Evolutionary conservation across 2,113 vertebrate genomes (phyloP), one percentile per base, ranked within the genome.

Genomic region (Elephas maximus): DNA sequence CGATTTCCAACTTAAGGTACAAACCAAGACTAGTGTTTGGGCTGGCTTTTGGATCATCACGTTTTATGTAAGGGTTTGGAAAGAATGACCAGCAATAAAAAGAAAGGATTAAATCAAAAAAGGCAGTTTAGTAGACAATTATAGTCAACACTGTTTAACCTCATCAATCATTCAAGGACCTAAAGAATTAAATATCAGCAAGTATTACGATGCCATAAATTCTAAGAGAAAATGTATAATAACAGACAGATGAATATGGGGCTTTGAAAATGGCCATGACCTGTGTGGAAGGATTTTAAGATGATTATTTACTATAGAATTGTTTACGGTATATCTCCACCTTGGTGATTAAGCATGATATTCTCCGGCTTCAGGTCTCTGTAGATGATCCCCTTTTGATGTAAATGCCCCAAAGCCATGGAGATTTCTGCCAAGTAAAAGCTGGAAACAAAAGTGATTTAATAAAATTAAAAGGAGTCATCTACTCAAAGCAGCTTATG

Each of bases 391-490:
- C 99, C 99, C 98, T 99, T 99, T 98, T 99, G 99, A 99, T 99
- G 99, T 97, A 99, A 99, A 98, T 99, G 99, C 91, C 99, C 99
- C 98, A 99, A 99, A 97, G 99, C 99, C 99, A 99, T 99, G 92
- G 99, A 99, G 98, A 99, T 99, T 99, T 99, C 99, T 98, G 99
- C 99, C 99, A 99, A 99, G 99, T 99, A 99, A 99, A 99, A 99
- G 99, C 99, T 99, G 98, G 76, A 99, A 98, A 98, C 98, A 97
- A 93, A 98, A 98, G 67, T 93, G 44, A 97, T 65, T 96, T 94
- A 97, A 98, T 94, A 98, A 92, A 98, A 97, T 97, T 93, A 98
- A 98, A 96, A 91, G 63, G 8, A 96, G 1, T 96, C 83, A 97
- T 81, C 91, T 93, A 97, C 41, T 82, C 87, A 96, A 92, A 97